A percentile compares a stretch with the other conserved stretches of the same genome.
Evolutionary conservation across 2,797 vertebrate species (phyloP).

Genomic region (Megaceryle alcyon): DNA sequence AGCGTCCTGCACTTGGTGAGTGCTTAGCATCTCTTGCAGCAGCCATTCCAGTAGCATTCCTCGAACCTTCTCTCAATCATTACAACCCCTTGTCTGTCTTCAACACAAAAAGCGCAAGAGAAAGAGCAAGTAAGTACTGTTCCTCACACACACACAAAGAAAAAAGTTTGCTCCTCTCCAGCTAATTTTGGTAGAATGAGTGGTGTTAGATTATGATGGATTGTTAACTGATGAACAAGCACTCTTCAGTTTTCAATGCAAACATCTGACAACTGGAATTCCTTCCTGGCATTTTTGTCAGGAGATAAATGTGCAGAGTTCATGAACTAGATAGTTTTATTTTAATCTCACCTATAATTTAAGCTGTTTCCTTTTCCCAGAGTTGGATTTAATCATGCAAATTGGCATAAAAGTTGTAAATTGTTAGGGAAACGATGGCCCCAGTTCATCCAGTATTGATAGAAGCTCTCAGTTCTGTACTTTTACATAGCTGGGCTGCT

Average conservation of each 20-base stretch:
- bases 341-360: background rate
- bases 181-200: background rate
- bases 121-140: constrained; percentile 89
- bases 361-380: background rate
- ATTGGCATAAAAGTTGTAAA: background rate
- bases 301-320: background rate
- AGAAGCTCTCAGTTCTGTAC: background rate
- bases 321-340: background rate
- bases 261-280: background rate
- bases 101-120: constrained; percentile 92
- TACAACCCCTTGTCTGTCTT: constrained; percentile 95
- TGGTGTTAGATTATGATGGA: background rate
- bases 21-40: constrained; percentile 96
- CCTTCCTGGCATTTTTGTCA: background rate
- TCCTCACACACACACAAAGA: background rate
- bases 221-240: background rate
- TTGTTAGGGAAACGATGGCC: background rate
- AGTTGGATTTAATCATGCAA: background rate
- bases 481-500: background rate
- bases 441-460: background rate
- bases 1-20: constrained; percentile 95
- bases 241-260: background rate
- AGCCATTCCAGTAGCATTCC: constrained; percentile 95
- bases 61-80: constrained; percentile 93
- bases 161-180: background rate